Evolutionary conservation across 2,797 vertebrate genomes (phyloP), one percentile per base, ranked within the genome.

Genomic region (Sebastes diaconus): DNA sequence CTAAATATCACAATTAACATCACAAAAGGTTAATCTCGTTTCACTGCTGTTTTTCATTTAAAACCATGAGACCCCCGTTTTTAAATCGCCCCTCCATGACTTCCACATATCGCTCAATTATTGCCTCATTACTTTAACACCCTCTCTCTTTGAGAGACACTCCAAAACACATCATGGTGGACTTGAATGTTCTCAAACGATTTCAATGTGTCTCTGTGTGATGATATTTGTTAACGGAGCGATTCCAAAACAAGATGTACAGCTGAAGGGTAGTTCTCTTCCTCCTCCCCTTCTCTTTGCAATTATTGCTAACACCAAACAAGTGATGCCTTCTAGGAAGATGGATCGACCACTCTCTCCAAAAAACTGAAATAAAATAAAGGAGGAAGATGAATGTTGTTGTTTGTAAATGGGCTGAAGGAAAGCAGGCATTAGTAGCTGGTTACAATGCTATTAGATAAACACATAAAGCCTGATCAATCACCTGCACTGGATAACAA

Each of bases 381-480:
- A 9, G 55, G 24, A 29, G 22, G 6, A 69, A n/a, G 30, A 13
- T 2, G 70, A 75, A 68, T n/a, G 60, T 1, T 60, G 54, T 34
- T 60, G 58, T 46, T 57, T 68, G 65, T n/a, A n/a, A 59, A 58
- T 34, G 82, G 16, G 70, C n/a, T 24, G 61, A 63, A 52, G 25
- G 52, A 20, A 54, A 59, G 59, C 58, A 32, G 50, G 10, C 70
- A 50, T 83, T 42, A 78, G 59, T 72, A 34, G 6, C 42, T 55
- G 70, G 4, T 80, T 76, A 70, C 57, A 58, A 79, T 30, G 12
- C 66, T 24, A 73, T 86, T 67, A 70, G 30, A 76, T 32, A 29
- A 52, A 78, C 72, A 78, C 65, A 59, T 22, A 54, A 36, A 60
- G 76, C 5, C n/a, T 42, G 22, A 80, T 84, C 70, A 77, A 67